Evolutionary conservation across 2,888 invertebrate species (phyloP).

Genomic region (Phragmatobia fuliginosa): DNA sequence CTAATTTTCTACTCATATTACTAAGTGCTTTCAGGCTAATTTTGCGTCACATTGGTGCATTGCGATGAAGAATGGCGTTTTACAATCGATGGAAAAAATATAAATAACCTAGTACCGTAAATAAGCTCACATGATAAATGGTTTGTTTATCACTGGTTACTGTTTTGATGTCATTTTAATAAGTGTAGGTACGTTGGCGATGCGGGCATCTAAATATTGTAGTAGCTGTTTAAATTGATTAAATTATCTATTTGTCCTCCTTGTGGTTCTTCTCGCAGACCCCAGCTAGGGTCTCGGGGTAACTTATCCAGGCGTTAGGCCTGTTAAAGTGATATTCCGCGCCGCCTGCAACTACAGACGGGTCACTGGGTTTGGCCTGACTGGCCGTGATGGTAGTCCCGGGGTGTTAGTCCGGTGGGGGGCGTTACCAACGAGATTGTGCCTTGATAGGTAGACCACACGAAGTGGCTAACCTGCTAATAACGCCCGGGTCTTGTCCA

Average conservation of each 20-base stretch:
- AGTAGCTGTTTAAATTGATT: conserved; percentile 5
- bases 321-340: no score
- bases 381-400: no score
- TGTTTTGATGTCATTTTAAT: conserved; percentile 30
- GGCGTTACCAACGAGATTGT: no score
- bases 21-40: conserved; percentile 22
- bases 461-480: no score
- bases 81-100: conserved; percentile 30
- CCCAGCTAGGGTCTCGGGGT: no score
- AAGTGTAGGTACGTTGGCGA: conserved; percentile 20
- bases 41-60: conserved; percentile 36
- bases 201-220: conserved; percentile 21
- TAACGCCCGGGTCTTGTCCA: no score
- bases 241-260: conserved; percentile 5
- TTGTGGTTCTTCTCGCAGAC: no score
- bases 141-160: conserved; percentile 11
- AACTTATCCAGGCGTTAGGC: no score
- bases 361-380: no score
- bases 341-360: no score
- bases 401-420: no score
- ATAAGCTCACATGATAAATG: conserved; percentile 19
- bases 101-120: conserved; percentile 24
- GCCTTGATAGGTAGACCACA: no score
- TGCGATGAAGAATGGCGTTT: conserved; percentile 31
- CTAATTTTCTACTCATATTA: background rate